Conservation (phyloP, 2,113 vertebrate genomes). For the Albula glossodonta region DNA sequence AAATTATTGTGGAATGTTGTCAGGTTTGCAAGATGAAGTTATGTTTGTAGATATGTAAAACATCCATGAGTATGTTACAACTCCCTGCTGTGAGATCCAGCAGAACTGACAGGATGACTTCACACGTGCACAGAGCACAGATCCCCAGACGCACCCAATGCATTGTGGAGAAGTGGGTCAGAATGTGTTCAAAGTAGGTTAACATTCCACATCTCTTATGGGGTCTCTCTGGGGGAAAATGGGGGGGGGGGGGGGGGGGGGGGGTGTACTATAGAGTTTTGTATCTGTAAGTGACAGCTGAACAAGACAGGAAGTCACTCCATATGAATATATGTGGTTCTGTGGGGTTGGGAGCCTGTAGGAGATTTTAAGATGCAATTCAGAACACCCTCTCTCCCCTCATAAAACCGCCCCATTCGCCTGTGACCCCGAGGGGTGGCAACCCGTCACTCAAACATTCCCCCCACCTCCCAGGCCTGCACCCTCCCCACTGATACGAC, state of each 20-base stretch:
- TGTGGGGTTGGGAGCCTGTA: not conserved
- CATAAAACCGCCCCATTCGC: not conserved
- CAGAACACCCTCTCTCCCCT: not conserved
- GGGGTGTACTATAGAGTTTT: not conserved
- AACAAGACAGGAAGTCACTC: not conserved
- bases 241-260: not conserved
- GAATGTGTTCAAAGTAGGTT: slow-evolving; percentile 28
- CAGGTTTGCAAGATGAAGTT: not conserved
- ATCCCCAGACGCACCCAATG: not conserved
- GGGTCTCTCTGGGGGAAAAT: slow-evolving; percentile 15
- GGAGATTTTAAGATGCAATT: not conserved
- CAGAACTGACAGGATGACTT: not conserved
- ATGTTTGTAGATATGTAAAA: not conserved
- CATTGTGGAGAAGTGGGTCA: slow-evolving; percentile 37
- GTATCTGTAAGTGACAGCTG: not conserved
- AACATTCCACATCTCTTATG: not conserved
- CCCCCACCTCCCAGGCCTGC: not conserved
- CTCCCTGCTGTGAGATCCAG: not conserved
- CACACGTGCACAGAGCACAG: not conserved
- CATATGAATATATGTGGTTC: not conserved
- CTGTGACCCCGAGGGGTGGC: not conserved
- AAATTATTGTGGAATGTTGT: not conserved
- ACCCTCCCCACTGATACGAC: not conserved
- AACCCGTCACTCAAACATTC: not conserved
- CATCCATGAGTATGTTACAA: not conserved